Conservation (phyloP, 2,888 invertebrate species). For the Ferdinandea cuprea region DNA sequence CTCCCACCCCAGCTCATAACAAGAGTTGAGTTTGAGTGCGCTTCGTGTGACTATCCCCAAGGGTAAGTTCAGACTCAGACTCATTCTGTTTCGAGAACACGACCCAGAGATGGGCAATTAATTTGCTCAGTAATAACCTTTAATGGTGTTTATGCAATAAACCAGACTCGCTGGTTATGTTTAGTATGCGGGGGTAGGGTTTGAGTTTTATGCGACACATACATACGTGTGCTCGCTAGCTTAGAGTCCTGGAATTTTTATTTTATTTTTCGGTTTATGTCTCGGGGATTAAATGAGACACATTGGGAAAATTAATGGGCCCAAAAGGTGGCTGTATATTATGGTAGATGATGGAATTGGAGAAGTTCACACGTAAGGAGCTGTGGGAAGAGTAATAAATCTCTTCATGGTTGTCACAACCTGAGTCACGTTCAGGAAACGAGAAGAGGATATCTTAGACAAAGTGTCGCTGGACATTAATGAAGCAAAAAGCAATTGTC, state of each 20-base stretch:
- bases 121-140: slow-evolving; percentile 56
- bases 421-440: neutral
- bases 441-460: neutral
- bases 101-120: slow-evolving; percentile 65
- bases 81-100: slow-evolving; percentile 4
- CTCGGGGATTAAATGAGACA: slow-evolving; percentile 35
- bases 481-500: neutral
- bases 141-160: slow-evolving; percentile 58
- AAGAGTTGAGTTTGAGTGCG: neutral
- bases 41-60: neutral
- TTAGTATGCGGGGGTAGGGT: neutral
- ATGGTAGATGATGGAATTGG: slow-evolving; percentile 6
- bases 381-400: neutral
- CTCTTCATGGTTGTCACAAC: neutral
- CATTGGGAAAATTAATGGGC: slow-evolving; percentile 50
- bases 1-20: neutral
- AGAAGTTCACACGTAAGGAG: slow-evolving; percentile 4
- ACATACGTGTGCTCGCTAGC: slow-evolving; percentile 3
- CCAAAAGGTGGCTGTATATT: slow-evolving; percentile 6
- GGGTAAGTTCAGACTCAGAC: neutral
- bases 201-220: slow-evolving; percentile 51
- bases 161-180: slow-evolving; percentile 31
- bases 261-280: slow-evolving; percentile 39
- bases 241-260: slow-evolving; percentile 28
- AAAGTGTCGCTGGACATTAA: neutral